A percentile compares a stretch with the other conserved stretches of the same genome.
phyloP scores from a whole-genome alignment of 2,113 vertebrate genomes.

The Cinclus mexicanus region DNA sequence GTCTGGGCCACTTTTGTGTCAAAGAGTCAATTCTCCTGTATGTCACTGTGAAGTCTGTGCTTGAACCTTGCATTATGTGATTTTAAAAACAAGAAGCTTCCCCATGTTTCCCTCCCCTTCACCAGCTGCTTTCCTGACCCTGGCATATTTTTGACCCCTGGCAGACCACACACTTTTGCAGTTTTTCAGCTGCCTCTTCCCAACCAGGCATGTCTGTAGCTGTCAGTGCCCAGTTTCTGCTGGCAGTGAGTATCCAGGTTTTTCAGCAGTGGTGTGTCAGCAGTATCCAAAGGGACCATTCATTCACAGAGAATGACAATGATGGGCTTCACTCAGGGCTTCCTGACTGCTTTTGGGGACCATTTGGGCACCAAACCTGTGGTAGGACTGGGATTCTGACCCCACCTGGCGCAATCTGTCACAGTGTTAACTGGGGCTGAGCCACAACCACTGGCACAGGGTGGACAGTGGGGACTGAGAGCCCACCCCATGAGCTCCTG shows the following conservation, averaged over 20 bases:
- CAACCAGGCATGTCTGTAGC: fast-evolving
- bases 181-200: neutral
- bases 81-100: neutral
- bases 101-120: neutral
- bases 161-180: neutral
- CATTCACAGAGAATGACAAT: neutral
- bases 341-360: neutral
- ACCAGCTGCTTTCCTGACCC: neutral
- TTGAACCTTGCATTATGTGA: neutral
- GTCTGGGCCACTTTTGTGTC: neutral
- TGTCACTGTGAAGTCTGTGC: neutral
- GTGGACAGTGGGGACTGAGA: neutral
- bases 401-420: neutral
- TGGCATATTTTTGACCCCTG: neutral
- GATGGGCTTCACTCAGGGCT: neutral
- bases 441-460: neutral
- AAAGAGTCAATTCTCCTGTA: neutral
- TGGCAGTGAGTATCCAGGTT: fast-evolving
- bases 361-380: neutral
- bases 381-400: neutral
- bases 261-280: neutral
- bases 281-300: neutral
- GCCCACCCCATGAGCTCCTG: neutral
- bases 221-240: fast-evolving
- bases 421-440: neutral